Base-by-base conservation (phyloP, 2,888 invertebrate species). In the Heterodera filipjevi region DNA sequence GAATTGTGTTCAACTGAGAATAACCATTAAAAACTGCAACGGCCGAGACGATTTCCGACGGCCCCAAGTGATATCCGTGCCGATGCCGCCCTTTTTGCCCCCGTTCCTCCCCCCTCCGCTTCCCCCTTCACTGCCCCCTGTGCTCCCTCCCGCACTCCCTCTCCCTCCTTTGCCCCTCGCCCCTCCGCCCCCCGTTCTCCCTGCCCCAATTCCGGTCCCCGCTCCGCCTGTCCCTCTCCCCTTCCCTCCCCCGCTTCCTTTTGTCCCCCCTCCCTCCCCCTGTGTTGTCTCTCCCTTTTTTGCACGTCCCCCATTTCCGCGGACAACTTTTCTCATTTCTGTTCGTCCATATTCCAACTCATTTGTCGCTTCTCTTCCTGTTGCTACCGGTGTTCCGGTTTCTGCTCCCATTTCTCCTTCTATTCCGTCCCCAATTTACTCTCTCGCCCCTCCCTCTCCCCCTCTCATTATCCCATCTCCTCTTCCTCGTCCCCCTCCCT, bases 221-320 rank as follows among this genome's bases (percentile, higher is more conserved):
- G 27, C 64, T 16, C 75, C 74, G 8, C 30, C 35, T 27, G 79
- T 72, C 10, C 78, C 66, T 32, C 49, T 33, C 12, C 79, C 79
- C 19, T 68, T 39, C 5, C 80, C 80, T n/a, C 73, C 80, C 30
- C 68, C 73, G 2, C 80, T 79, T 16, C 75, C 70, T 44, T 73
- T 27, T 32, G 59, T 39, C 44, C 39, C 73, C 32, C 33, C 64
- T 44, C 33, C 75, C 33, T n/a, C n/a, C 33, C 76, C 75, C 27
- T 53, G 64, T 64, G 27, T 53, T 53, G 64, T 32, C 27, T 53
- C 32, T 32, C 39, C 46, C 22, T 32, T 49, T 19, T 33, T 39
- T 30, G 19, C 19, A n/a, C 66, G 75, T 22, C 68, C 75, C 5
- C 75, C 75, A 10, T 64, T 22, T 35, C 49, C 53, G 27, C 30